Conservation (phyloP, 2,888 invertebrate genomes). For the Spisula solida region DNA sequence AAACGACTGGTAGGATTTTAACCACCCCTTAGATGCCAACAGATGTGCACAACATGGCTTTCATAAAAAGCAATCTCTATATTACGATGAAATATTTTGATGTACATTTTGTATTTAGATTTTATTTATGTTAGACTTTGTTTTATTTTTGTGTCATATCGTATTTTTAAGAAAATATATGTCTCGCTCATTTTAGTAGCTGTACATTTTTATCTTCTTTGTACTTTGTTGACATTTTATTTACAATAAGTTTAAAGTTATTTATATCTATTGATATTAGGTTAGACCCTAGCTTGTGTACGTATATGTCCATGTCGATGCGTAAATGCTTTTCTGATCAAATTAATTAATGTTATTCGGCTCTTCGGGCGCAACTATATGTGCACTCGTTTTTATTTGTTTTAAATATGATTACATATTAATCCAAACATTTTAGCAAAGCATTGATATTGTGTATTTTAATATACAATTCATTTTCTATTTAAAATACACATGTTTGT, state of each 20-base stretch:
- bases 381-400: background rate
- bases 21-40: no score
- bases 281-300: background rate
- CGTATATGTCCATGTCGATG: background rate
- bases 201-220: background rate
- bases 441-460: no score
- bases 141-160: background rate
- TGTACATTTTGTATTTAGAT: background rate
- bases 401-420: no score
- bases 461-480: no score
- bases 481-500: no score
- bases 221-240: background rate
- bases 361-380: background rate
- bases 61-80: background rate
- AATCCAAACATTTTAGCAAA: background rate
- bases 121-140: background rate
- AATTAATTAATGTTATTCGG: no score
- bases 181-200: background rate
- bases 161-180: background rate
- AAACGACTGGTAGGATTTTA: no score
- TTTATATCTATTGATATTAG: conserved; percentile 4
- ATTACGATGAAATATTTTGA: no score
- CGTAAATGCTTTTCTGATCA: background rate
- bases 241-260: background rate
- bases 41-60: no score